These are phyloP conservation scores for Cliona cf. orientalis DNA, from an alignment of 37 sponge, comb jelly and placozoan species.

Conservation along the genomic window DNA sequence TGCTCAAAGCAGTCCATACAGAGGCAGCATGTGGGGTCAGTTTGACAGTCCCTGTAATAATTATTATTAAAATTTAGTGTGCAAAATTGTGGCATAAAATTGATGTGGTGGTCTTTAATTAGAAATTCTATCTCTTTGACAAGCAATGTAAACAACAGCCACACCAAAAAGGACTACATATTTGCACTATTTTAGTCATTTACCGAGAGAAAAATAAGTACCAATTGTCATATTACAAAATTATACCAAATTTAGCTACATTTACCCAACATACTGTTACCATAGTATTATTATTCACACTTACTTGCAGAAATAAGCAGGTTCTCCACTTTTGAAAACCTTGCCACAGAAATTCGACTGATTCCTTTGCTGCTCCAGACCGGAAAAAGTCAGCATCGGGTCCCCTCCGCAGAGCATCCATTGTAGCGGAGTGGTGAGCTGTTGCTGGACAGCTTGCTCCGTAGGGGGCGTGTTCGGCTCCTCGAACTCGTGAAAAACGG, in stretches of 20 bases:
- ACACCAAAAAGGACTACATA: too few relatives aligned
- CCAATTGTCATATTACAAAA: too few relatives aligned
- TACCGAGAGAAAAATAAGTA: too few relatives aligned
- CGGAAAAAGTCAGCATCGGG: slow-evolving; percentile 24
- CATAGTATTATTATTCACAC: slow-evolving; percentile 10
- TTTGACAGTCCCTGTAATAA: slow-evolving; percentile 78
- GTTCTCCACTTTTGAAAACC: slow-evolving; percentile 77
- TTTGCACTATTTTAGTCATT: too few relatives aligned
- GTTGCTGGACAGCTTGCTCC: slow-evolving; percentile 3
- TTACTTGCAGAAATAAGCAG: slow-evolving; percentile 76
- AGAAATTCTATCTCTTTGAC: too few relatives aligned
- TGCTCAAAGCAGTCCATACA: slow-evolving; percentile 89
- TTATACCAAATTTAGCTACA: too few relatives aligned
- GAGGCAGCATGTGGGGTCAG: slow-evolving; percentile 90
- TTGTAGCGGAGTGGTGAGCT: slow-evolving; percentile 39
- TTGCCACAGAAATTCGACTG: slow-evolving; percentile 73
- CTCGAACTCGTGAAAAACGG: slow-evolving; percentile 15
- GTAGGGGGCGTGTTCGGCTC: slow-evolving; percentile 16
- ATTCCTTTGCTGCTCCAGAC: slow-evolving; percentile 23
- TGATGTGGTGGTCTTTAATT: too few relatives aligned
- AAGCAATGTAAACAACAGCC: too few relatives aligned
- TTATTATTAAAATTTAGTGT: too few relatives aligned
- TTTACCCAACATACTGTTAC: too few relatives aligned
- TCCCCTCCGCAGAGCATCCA: slow-evolving; percentile 60
- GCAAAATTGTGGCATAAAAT: too few relatives aligned